phyloP scores from a whole-genome alignment of 2,113 vertebrate genomes.

The Dunckerocampus dactyliophorus region DNA sequence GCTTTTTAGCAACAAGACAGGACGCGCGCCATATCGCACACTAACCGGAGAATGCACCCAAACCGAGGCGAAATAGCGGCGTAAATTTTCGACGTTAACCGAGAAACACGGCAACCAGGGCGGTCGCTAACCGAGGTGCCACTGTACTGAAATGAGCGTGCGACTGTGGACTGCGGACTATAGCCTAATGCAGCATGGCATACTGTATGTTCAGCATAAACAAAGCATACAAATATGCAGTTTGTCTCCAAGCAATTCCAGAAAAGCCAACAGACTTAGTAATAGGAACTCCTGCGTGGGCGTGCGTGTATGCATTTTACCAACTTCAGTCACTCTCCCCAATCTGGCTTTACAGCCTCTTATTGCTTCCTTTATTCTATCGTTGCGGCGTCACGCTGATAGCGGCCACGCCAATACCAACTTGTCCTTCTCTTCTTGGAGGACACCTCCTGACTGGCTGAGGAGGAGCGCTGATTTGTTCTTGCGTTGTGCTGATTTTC shows the following conservation, averaged over 20 bases:
- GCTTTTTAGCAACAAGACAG: too few species aligned
- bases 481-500: slow-evolving; percentile 17
- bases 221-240: not conserved
- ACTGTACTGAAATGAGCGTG: too few species aligned
- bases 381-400: slow-evolving; percentile 24
- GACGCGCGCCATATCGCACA: too few species aligned
- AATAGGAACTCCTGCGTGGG: slow-evolving; percentile 4
- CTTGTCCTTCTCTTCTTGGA: slow-evolving; percentile 10
- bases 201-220: too few species aligned
- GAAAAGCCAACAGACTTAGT: not conserved
- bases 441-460: not conserved
- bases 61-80: too few species aligned
- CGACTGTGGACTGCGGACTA: too few species aligned
- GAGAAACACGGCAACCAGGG: too few species aligned
- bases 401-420: slow-evolving; percentile 7
- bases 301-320: slow-evolving; percentile 15
- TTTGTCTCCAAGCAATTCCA: not conserved
- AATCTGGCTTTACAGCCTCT: slow-evolving; percentile 22
- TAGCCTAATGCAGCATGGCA: too few species aligned
- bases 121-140: too few species aligned
- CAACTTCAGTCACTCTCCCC: not conserved
- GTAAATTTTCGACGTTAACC: too few species aligned
- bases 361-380: slow-evolving; percentile 36
- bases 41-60: too few species aligned
- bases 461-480: not conserved